Evolutionary conservation across 2,888 invertebrate genomes (phyloP).

Genomic region (Embidobia sp.): DNA sequence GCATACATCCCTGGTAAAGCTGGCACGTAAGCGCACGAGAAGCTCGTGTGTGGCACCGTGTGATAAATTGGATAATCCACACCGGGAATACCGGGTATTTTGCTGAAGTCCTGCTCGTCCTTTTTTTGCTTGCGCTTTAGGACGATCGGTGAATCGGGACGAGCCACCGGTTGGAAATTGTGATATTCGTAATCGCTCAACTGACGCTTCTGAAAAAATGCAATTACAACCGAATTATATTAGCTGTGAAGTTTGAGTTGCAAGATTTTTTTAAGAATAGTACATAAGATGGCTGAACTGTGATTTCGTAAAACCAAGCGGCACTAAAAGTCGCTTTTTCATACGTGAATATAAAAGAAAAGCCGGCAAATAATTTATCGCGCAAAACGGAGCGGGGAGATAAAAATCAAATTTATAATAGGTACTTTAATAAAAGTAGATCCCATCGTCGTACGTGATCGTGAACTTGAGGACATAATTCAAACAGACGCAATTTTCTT

Average conservation of each 20-base stretch:
- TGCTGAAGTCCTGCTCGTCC: slow-evolving; percentile 89
- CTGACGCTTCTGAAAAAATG: slow-evolving; percentile 55
- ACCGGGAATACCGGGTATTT: slow-evolving; percentile 90
- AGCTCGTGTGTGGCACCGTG: slow-evolving; percentile 89
- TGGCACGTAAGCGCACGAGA: slow-evolving; percentile 90
- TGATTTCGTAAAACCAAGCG: too few relatives aligned
- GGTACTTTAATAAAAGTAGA: not conserved
- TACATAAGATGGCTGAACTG: too few relatives aligned
- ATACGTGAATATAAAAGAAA: too few relatives aligned
- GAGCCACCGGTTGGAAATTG: slow-evolving; percentile 69
- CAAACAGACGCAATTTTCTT: not conserved
- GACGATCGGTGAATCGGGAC: slow-evolving; percentile 66
- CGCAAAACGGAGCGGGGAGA: too few relatives aligned
- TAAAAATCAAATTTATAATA: not conserved
- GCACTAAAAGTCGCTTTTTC: too few relatives aligned
- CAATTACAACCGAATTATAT: slow-evolving; percentile 1
- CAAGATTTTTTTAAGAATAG: too few relatives aligned
- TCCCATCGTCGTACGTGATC: not conserved
- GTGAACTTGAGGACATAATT: slow-evolving; percentile 2
- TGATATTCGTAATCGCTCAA: slow-evolving; percentile 68
- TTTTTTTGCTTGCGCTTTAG: slow-evolving; percentile 78
- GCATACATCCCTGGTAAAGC: slow-evolving; percentile 94
- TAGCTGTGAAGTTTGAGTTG: too few relatives aligned
- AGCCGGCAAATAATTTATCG: too few relatives aligned
- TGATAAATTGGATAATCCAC: slow-evolving; percentile 92